Evolutionary conservation across 2,113 vertebrate species (phyloP).

Genomic region (Stigmatopora nigra): DNA sequence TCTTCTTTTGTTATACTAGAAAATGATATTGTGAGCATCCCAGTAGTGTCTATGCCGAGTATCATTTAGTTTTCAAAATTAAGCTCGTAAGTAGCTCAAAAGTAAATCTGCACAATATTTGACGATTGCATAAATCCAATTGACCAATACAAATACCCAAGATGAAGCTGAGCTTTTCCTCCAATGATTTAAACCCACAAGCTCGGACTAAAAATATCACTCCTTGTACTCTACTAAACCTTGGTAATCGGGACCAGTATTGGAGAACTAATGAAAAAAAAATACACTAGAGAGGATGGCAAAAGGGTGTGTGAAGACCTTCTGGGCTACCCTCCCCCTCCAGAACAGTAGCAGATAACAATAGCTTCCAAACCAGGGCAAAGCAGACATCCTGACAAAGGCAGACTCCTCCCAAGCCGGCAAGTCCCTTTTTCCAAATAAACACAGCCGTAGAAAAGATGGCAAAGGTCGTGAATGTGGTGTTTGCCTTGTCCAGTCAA

Average conservation of each 20-base stretch:
- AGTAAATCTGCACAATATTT: conserved; percentile 28
- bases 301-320: conserved; percentile 20
- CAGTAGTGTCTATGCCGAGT: conserved; percentile 6
- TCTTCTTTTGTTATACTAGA: conserved; percentile 3
- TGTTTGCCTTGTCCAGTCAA: conserved; percentile 34
- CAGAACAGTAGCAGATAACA: conserved; percentile 65
- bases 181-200: conserved; percentile 6
- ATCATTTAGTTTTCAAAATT: conserved; percentile 16
- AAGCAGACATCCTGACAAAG: conserved; percentile 68
- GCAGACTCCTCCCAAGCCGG: conserved; percentile 64
- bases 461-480: conserved; percentile 42
- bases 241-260: conserved; percentile 24
- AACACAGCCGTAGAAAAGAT: conserved; percentile 55
- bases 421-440: conserved; percentile 52
- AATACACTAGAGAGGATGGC: conserved; percentile 31
- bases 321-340: conserved; percentile 52
- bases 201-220: conserved; percentile 3
- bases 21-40: background rate
- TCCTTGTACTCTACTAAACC: conserved; percentile 2
- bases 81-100: conserved; percentile 23
- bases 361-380: conserved; percentile 70
- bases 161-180: conserved; percentile 16
- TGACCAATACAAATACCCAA: conserved; percentile 19
- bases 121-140: conserved; percentile 30
- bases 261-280: conserved; percentile 21